Percentiles rank a stretch among this genome's conserved stretches.
phyloP scores from a whole-genome alignment of 2,888 invertebrate genomes.

The Caenorhabditis virilis region DNA sequence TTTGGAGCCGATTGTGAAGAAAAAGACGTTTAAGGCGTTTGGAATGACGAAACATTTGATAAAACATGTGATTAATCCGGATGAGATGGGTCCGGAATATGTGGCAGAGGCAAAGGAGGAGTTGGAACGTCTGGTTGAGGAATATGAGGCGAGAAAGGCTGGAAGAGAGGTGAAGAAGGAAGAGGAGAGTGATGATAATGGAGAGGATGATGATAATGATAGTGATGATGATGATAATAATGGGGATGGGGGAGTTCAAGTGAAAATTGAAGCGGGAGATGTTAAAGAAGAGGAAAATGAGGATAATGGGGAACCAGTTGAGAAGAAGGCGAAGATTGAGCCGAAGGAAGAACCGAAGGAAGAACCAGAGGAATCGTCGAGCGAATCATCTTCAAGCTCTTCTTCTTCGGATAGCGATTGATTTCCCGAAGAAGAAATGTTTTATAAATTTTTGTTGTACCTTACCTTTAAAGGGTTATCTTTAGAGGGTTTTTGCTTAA shows the following conservation, averaged over 20 bases:
- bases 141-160: conserved; percentile 1
- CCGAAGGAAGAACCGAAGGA: too few species aligned
- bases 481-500: too few species aligned
- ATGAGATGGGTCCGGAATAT: conserved; percentile 33
- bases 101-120: conserved; percentile 29
- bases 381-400: too few species aligned
- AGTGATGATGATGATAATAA: neutral
- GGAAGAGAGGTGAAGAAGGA: conserved; percentile 1
- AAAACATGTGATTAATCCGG: conserved; percentile 46
- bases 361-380: too few species aligned
- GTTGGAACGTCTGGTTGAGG: conserved; percentile 24
- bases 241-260: neutral
- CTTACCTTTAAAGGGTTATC: too few species aligned
- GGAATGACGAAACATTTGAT: conserved; percentile 52
- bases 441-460: too few species aligned
- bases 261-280: neutral
- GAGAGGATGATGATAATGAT: neutral
- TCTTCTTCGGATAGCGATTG: too few species aligned
- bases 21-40: conserved; percentile 36
- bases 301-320: neutral
- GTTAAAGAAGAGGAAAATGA: neutral
- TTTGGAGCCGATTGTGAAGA: conserved; percentile 35
- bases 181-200: neutral
- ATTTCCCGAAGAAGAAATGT: too few species aligned
- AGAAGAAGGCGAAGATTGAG: too few species aligned